Evolutionary conservation across 2,888 invertebrate genomes (phyloP).

Genomic region (Tromatobia lineatoria): DNA sequence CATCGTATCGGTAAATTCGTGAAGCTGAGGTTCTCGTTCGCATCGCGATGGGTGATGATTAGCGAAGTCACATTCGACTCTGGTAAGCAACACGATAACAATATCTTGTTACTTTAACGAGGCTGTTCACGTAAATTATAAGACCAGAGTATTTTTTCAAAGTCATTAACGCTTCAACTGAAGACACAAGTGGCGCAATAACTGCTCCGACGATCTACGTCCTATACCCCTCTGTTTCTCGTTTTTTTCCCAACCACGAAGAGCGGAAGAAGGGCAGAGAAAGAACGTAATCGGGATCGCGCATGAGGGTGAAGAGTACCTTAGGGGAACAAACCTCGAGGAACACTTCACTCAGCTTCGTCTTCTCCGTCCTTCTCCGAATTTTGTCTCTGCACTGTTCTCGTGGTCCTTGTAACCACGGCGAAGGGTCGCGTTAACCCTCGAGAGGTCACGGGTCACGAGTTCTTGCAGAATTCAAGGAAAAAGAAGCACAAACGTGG

Average conservation of each 20-base stretch:
- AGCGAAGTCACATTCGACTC: conserved; percentile 96
- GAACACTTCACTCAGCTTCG: conserved; percentile 58
- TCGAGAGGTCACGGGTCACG: conserved; percentile 60
- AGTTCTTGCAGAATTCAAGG: conserved; percentile 19
- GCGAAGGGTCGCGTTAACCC: conserved; percentile 55
- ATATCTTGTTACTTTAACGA: conserved; percentile 47
- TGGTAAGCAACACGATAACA: conserved; percentile 85
- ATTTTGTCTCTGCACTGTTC: conserved; percentile 19
- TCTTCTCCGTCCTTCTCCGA: conserved; percentile 39
- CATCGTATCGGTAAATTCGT: conserved; percentile 94
- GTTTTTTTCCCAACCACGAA: conserved; percentile 33
- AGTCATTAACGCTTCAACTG: conserved; percentile 32
- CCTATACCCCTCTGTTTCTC: conserved; percentile 34
- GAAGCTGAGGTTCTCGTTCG: conserved; percentile 92
- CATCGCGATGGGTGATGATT: conserved; percentile 95
- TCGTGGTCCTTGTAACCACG: conserved; percentile 17
- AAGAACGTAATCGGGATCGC: conserved; percentile 64
- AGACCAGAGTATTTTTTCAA: conserved; percentile 11
- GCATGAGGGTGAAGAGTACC: conserved; percentile 58
- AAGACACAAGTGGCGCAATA: conserved; percentile 43
- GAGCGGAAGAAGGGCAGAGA: conserved; percentile 17
- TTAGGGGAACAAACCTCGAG: conserved; percentile 59
- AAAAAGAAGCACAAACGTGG: conserved; percentile 16
- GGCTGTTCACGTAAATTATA: conserved; percentile 5
- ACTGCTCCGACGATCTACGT: conserved; percentile 49